Percentiles rank a stretch among this genome's conserved stretches.
These are phyloP conservation scores for Malurus leucopterus DNA, from an alignment of 2,797 vertebrate species.

Conservation along the genomic window DNA sequence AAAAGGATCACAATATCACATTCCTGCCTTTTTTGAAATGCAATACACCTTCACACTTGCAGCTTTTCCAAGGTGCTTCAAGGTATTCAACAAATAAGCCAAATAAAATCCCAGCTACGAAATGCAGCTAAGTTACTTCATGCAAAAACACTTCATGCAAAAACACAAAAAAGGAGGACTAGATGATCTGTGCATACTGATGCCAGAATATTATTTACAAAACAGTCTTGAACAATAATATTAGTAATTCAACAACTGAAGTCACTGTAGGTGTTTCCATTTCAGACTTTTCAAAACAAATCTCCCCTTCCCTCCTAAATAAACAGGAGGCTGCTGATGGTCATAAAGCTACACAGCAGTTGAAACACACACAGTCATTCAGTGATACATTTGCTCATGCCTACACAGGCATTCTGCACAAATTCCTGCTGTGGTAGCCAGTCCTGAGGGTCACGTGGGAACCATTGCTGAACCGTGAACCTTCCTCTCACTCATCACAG, in stretches of 20 bases:
- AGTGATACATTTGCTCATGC: neutral
- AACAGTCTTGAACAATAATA: neutral
- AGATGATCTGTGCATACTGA: neutral
- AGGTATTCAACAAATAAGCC: neutral
- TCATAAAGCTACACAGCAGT: neutral
- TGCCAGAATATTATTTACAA: neutral
- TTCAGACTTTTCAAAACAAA: neutral
- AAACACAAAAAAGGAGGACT: neutral
- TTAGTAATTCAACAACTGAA: neutral
- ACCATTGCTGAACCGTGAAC: neutral
- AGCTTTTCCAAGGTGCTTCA: neutral
- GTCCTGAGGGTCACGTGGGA: neutral
- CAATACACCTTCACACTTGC: neutral
- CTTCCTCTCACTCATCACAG: neutral
- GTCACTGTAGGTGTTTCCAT: neutral
- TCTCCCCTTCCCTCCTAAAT: neutral
- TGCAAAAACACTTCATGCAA: neutral
- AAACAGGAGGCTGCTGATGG: neutral
- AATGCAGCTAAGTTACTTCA: neutral
- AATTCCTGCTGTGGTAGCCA: neutral
- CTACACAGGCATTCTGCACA: neutral
- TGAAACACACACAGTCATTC: neutral
- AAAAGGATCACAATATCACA: neutral
- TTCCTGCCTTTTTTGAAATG: neutral
- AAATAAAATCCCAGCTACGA: neutral